A percentile compares a stretch with the other conserved stretches of the same genome.
Conservation (phyloP, 2,797 vertebrate genomes). For the Myotis myotis region DNA sequence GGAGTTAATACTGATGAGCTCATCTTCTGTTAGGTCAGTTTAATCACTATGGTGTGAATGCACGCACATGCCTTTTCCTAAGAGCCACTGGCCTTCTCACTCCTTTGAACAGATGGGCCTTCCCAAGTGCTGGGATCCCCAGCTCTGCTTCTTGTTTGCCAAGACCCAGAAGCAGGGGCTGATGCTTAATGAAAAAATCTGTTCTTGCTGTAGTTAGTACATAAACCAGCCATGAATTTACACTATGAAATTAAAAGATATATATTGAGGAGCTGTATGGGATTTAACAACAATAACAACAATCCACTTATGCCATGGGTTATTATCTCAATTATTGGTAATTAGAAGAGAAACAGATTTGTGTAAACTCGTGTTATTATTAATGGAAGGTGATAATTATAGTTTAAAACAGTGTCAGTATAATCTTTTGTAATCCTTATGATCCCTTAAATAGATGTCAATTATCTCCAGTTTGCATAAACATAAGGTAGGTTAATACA, state of each 20-base stretch:
- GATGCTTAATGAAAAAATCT: background rate
- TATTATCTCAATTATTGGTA: conserved; percentile 83
- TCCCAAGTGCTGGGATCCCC: background rate
- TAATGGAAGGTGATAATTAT: conserved; percentile 83
- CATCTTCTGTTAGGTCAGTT: background rate
- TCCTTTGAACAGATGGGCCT: conserved; percentile 14
- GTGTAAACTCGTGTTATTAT: conserved; percentile 76
- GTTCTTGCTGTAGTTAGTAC: background rate
- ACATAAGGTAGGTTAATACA: conserved; percentile 59
- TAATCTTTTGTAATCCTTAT: conserved; percentile 80
- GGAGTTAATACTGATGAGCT: background rate
- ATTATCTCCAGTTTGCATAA: conserved; percentile 69
- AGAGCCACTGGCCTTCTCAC: background rate
- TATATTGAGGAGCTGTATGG: conserved; percentile 60
- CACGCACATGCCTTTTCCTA: background rate
- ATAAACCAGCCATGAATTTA: conserved; percentile 13
- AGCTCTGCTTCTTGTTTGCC: conserved; percentile 40
- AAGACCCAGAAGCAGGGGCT: background rate
- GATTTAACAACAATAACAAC: conserved; percentile 59
- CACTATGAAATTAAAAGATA: conserved; percentile 60
- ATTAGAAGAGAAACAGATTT: conserved; percentile 77
- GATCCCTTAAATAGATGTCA: conserved; percentile 76
- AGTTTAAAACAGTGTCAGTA: conserved; percentile 71
- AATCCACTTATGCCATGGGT: conserved; percentile 78
- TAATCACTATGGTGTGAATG: background rate